These are phyloP conservation scores for Podiceps cristatus DNA, from an alignment of 2,113 vertebrate genomes.

Conservation along the genomic window DNA sequence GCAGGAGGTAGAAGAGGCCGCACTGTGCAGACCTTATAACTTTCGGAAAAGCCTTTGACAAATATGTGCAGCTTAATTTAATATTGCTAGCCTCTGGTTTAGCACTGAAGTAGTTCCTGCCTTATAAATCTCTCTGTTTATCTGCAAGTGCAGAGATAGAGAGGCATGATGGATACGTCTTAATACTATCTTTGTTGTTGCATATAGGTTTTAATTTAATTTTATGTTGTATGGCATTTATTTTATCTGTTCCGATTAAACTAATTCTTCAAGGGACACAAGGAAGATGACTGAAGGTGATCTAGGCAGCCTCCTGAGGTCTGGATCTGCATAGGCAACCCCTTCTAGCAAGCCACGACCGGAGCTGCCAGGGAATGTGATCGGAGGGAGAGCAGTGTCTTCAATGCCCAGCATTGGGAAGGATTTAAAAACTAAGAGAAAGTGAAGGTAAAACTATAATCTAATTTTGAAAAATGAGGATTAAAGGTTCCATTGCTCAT, in stretches of 20 bases:
- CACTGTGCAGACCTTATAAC: background rate
- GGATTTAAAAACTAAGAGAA: conserved; percentile 61
- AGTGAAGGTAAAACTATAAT: conserved; percentile 74
- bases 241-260: conserved; percentile 59
- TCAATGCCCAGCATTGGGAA: background rate
- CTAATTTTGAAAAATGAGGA: conserved; percentile 81
- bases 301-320: conserved; percentile 47
- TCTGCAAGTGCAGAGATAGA: conserved; percentile 55
- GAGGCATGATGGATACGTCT: conserved; percentile 24
- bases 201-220: conserved; percentile 59
- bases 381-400: conserved; percentile 27
- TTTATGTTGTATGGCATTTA: conserved; percentile 43
- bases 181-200: conserved; percentile 59
- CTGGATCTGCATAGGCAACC: conserved; percentile 36
- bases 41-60: conserved; percentile 47
- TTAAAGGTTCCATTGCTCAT: conserved; percentile 79
- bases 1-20: background rate
- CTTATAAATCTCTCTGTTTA: conserved; percentile 60
- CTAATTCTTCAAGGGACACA: conserved; percentile 64
- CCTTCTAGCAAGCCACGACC: conserved; percentile 2
- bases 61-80: conserved; percentile 56
- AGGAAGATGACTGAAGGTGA: conserved; percentile 69
- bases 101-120: conserved; percentile 43
- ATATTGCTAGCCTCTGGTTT: conserved; percentile 50
- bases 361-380: conserved; percentile 39